Base-by-base conservation (phyloP, 2,113 vertebrate species). In the Sinocyclocheilus maitianheensis region DNA sequence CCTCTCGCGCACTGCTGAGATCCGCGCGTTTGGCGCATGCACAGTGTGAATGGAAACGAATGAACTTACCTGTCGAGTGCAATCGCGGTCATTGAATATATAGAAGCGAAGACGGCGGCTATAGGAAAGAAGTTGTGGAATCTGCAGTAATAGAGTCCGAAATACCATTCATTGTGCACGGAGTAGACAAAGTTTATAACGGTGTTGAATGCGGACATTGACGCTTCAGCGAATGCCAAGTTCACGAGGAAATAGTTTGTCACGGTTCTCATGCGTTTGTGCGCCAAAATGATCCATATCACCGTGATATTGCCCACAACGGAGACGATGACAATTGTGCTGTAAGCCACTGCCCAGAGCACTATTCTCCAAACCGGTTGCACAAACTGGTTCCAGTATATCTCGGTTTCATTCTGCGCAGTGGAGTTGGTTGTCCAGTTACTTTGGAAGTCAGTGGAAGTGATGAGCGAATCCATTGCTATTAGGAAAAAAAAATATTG, bases 81-180 rank as follows among this genome's bases (percentile, higher is more conserved):
- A 60, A 99, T 97, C 22, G 98, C 98, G 0, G 96, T 97, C 98
- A 99, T 99, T 65, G 98, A 99, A 94, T 97, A 99, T 95, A 99
- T 99, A 92, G 97, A 98, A 92, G 98, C 96, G 5, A 99, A 99
- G 63, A 99, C 96, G 0, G 98, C 97, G 0, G 98, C 97, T 37
- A 98, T 97, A 26, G 98, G 98, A 88, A 99, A 99, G 95, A 99
- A 98, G 97, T 99, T 99, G 93, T 99, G 98, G 91, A 99, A 99
- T 90, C 96, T 97, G 93, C 98, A 99, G 94, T 99, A 99, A 86
- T 94, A 91, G 12, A 92, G 86, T 40, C 98, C 98, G 0, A 97
- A 99, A 93, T 99, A 99, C 98, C 98, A 99, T 90, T 97, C 96
- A 43, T 98, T 98, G 94, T 98, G 97, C 86, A 97, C 93, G 3